phyloP scores from a whole-genome alignment of 2,113 vertebrate species.

The Lampris megalopsis region DNA sequence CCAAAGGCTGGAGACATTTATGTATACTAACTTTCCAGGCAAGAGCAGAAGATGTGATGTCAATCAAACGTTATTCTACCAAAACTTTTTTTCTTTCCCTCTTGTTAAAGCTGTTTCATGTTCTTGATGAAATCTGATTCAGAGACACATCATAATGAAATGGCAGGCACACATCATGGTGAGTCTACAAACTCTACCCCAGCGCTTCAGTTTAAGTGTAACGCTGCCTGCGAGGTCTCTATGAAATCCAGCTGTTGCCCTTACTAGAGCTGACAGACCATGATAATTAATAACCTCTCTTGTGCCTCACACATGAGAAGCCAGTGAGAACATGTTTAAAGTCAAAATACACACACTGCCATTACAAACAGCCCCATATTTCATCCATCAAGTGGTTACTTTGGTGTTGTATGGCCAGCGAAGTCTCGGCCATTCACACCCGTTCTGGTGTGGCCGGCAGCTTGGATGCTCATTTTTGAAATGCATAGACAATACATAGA shows the following conservation, averaged over 20 bases:
- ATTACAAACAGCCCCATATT: constrained; percentile 63
- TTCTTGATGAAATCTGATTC: too few relatives aligned
- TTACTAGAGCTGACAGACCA: constrained; percentile 59
- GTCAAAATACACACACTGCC: constrained; percentile 67
- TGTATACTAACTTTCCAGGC: background rate
- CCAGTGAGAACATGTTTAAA: constrained; percentile 61
- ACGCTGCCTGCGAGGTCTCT: constrained; percentile 46
- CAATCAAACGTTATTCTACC: background rate
- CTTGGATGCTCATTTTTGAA: constrained; percentile 22
- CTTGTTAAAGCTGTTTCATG: too few relatives aligned
- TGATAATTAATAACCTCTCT: constrained; percentile 75
- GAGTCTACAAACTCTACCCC: constrained; percentile 48
- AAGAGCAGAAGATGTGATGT: background rate
- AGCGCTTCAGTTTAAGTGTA: constrained; percentile 50
- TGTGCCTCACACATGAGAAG: constrained; percentile 58
- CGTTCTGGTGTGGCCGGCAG: constrained; percentile 41
- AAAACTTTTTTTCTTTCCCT: background rate
- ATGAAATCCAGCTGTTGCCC: constrained; percentile 72
- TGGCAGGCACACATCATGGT: constrained; percentile 23
- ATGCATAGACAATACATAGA: constrained; percentile 35
- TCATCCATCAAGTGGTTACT: constrained; percentile 52
- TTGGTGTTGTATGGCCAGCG: constrained; percentile 23
- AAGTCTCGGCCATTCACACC: constrained; percentile 7
- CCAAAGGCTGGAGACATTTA: background rate
- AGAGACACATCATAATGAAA: constrained; percentile 19